A percentile compares a stretch with the other conserved stretches of the same genome.
These are phyloP conservation scores for Silurus glanis DNA, from an alignment of 2,113 vertebrate species.

Conservation along the genomic window DNA sequence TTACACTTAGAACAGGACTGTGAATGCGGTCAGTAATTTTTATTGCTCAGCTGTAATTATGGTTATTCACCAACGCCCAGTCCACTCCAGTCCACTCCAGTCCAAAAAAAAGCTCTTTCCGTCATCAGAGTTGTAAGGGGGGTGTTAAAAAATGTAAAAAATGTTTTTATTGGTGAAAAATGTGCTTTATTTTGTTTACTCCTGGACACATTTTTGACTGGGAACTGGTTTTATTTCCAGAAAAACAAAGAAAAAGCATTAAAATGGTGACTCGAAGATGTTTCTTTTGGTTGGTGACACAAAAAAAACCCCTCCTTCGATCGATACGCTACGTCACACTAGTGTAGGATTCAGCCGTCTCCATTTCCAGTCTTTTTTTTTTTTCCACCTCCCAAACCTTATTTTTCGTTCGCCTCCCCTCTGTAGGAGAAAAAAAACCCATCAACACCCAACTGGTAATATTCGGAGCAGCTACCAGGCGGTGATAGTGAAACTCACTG, in stretches of 20 bases:
- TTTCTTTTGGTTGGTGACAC: slow-evolving; percentile 15
- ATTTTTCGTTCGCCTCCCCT: slow-evolving; percentile 61
- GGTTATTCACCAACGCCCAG: slow-evolving; percentile 30
- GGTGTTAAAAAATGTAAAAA: not conserved
- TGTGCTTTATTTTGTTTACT: not conserved
- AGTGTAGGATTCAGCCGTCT: slow-evolving; percentile 65
- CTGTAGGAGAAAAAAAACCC: slow-evolving; percentile 48
- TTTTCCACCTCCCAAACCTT: slow-evolving; percentile 37
- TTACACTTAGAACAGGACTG: slow-evolving; percentile 20
- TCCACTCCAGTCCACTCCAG: not conserved
- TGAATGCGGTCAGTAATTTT: slow-evolving; percentile 20
- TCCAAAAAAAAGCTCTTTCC: not conserved
- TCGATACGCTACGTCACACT: slow-evolving; percentile 65
- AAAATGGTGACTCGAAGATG: slow-evolving; percentile 4
- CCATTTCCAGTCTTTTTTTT: slow-evolving; percentile 57
- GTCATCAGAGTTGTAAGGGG: not conserved
- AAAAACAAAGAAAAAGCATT: not conserved
- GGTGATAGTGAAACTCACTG: slow-evolving; percentile 61
- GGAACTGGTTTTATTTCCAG: too few relatives aligned
- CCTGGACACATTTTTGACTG: too few relatives aligned
- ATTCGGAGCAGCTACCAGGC: slow-evolving; percentile 50
- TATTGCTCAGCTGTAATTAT: slow-evolving; percentile 21
- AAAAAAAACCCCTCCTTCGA: slow-evolving; percentile 36
- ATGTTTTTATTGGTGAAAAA: not conserved
- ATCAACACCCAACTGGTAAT: slow-evolving; percentile 64